These are phyloP conservation scores for Nomada goodeniana DNA, from an alignment of 2,888 invertebrate genomes.

Conservation along the genomic window DNA sequence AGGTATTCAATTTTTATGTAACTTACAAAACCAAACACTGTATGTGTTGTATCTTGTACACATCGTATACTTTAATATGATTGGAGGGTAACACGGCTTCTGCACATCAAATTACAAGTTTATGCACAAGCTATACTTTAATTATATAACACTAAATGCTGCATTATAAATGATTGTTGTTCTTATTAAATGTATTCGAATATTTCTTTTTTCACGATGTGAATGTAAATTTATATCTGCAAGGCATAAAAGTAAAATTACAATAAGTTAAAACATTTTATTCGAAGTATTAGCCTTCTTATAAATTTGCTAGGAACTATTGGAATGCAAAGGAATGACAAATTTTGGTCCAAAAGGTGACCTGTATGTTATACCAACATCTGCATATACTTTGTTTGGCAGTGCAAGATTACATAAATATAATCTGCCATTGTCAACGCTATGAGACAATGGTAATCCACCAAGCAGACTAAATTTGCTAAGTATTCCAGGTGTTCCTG, in stretches of 20 bases:
- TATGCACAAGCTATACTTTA: conserved; percentile 33
- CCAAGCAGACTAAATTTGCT: conserved; percentile 90
- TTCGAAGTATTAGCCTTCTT: conserved; percentile 26
- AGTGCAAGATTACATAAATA: conserved; percentile 94
- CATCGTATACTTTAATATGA: conserved; percentile 24
- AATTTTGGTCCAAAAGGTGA: conserved; percentile 94
- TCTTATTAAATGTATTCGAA: conserved; percentile 35
- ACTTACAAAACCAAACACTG: conserved; percentile 45
- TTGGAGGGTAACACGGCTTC: conserved; percentile 18
- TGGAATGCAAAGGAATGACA: conserved; percentile 89
- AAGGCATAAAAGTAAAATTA: conserved; percentile 40
- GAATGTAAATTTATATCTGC: conserved; percentile 29
- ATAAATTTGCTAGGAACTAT: conserved; percentile 80
- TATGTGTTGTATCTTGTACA: conserved; percentile 13
- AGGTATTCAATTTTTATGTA: conserved; percentile 27
- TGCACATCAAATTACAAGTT: conserved; percentile 40
- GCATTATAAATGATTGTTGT: conserved; percentile 14
- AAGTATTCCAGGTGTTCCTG: conserved; percentile 87
- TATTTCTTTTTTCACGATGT: neutral
- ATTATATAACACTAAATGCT: conserved; percentile 43
- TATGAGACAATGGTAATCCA: conserved; percentile 89
- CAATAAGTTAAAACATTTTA: conserved; percentile 43
- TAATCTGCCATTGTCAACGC: conserved; percentile 89
- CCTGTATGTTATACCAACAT: conserved; percentile 91
- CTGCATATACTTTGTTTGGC: conserved; percentile 90